These are phyloP conservation scores for Epinotia bilunana DNA, from an alignment of 2,888 invertebrate genomes.

Conservation along the genomic window DNA sequence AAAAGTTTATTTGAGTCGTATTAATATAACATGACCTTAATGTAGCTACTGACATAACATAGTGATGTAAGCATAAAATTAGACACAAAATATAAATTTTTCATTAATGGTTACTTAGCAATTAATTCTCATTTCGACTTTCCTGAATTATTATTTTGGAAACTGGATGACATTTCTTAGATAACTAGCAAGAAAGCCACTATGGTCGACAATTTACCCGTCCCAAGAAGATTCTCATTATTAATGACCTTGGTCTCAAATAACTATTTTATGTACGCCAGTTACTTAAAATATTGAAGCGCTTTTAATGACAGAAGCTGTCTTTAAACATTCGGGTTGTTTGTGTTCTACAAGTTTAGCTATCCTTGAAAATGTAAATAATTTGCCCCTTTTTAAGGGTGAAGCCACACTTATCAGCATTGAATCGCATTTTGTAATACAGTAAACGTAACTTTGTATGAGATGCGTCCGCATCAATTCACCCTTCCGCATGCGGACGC, in stretches of 20 bases:
- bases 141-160: conserved; percentile 25
- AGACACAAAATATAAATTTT: conserved; percentile 68
- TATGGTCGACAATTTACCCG: conserved; percentile 61
- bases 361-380: conserved; percentile 61
- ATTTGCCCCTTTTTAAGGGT: conserved; percentile 58
- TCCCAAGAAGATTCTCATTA: conserved; percentile 58
- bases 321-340: conserved; percentile 66
- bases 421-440: too few relatives aligned
- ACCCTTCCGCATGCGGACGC: too few relatives aligned
- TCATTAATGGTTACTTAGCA: conserved; percentile 69
- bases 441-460: too few relatives aligned
- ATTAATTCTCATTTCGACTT: conserved; percentile 66
- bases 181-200: conserved; percentile 14
- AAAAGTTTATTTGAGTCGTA: conserved; percentile 47
- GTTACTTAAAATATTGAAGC: conserved; percentile 62
- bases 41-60: conserved; percentile 57
- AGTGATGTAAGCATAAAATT: conserved; percentile 55
- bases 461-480: too few relatives aligned
- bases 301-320: conserved; percentile 78
- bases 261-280: conserved; percentile 55
- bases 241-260: conserved; percentile 44
- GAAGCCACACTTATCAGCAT: too few relatives aligned
- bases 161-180: background rate
- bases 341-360: conserved; percentile 44
- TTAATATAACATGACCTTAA: conserved; percentile 44